phyloP scores from a whole-genome alignment of 2,797 vertebrate species.

The Xiphophorus birchmanni region DNA sequence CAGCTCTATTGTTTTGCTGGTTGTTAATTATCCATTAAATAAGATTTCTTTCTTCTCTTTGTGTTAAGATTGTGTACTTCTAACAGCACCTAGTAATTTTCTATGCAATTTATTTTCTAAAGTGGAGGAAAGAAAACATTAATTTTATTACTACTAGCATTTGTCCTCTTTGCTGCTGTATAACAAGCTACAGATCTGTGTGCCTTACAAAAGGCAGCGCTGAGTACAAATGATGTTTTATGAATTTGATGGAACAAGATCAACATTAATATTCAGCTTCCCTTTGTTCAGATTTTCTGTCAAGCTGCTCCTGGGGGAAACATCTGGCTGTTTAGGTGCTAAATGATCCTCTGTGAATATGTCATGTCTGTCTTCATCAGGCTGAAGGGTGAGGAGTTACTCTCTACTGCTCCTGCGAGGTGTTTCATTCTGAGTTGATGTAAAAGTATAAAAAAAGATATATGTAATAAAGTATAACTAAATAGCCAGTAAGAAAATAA shows the following conservation, averaged over 20 bases:
- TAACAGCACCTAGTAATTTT: not conserved
- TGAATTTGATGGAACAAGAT: slow-evolving; percentile 1
- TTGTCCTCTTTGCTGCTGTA: not conserved
- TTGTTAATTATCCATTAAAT: not conserved
- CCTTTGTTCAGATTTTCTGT: not conserved
- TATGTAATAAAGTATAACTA: slow-evolving; percentile 3
- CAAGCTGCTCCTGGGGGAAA: slow-evolving; percentile 16
- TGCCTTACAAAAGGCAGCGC: not conserved
- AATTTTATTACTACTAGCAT: not conserved
- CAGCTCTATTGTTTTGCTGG: not conserved
- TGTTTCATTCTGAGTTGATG: not conserved
- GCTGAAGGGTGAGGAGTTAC: slow-evolving; percentile 1
- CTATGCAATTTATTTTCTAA: not conserved
- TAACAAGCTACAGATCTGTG: not conserved
- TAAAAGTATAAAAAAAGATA: not conserved
- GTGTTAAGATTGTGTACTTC: not conserved
- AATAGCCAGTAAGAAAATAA: not conserved
- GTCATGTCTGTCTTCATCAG: slow-evolving; percentile 8
- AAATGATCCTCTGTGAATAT: slow-evolving; percentile 14
- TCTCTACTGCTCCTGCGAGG: not conserved
- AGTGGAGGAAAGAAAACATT: not conserved
- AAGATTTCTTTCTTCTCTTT: not conserved
- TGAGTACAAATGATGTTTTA: slow-evolving; percentile 3
- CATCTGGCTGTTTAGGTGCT: slow-evolving; percentile 21
- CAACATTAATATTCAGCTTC: slow-evolving; percentile 5